These are phyloP conservation scores for Leucania comma DNA, from an alignment of 2,888 invertebrate species.

Conservation along the genomic window DNA sequence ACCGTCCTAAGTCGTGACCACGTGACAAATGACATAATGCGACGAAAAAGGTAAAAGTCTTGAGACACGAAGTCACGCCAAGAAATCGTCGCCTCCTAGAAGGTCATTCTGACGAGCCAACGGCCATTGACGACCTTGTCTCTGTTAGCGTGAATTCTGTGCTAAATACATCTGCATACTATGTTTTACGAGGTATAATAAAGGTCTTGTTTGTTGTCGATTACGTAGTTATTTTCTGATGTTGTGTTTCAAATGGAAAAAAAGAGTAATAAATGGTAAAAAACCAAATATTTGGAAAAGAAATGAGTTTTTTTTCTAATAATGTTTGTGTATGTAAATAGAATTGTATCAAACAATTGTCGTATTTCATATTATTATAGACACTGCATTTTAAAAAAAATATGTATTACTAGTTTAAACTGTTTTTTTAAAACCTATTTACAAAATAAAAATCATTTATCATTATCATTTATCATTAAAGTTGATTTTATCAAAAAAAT, in stretches of 20 bases:
- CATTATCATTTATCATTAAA: no score
- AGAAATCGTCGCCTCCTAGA: conserved; percentile 51
- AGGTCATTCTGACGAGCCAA: conserved; percentile 68
- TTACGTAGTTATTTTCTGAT: conserved; percentile 10
- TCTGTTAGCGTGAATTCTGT: conserved; percentile 59
- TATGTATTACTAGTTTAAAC: no score
- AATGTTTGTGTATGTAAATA: neutral
- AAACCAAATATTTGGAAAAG: neutral
- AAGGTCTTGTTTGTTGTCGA: conserved; percentile 9
- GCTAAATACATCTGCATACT: conserved; percentile 54
- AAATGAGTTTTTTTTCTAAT: neutral
- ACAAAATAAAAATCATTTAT: no score
- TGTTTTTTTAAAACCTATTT: no score
- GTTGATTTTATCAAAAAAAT: neutral
- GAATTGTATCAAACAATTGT: conserved; percentile 9
- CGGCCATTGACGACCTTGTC: conserved; percentile 78
- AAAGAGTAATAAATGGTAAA: conserved; percentile 22
- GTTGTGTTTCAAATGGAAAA: neutral
- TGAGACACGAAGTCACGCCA: conserved; percentile 57
- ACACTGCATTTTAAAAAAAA: neutral
- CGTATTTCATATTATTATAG: conserved; percentile 5
- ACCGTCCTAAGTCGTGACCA: conserved; percentile 35
- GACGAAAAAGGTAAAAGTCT: conserved; percentile 69
- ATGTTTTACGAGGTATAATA: conserved; percentile 32
- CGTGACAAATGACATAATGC: conserved; percentile 62